Base-by-base conservation (phyloP, 2,888 invertebrate genomes). In the Amorpha juglandis region DNA sequence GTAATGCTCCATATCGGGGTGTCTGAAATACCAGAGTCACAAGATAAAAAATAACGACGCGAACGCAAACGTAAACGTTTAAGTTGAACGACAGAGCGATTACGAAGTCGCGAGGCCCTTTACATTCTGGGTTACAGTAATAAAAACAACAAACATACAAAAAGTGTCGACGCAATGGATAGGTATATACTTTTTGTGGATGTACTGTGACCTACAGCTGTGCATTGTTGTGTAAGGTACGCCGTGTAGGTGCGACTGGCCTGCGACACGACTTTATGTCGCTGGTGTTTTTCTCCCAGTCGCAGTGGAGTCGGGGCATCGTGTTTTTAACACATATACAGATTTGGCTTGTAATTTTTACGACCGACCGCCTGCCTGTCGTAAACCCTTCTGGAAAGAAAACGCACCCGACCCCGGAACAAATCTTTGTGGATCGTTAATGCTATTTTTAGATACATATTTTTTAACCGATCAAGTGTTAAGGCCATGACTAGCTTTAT, bases 111-210 rank as follows among this genome's bases (percentile, higher is more conserved):
- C 52, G 12, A 35, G 38, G 55, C 55, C 55, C 55, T 58, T 38
- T 16, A 38, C 16, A 27, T 52, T 52, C 21, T 52, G 14, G 52
- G 52, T 11, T 27, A 27, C 16, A 38, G 55, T 58, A 58, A 58
- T 58, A 58, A 58, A 58, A 38, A 58, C 55, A 38, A 58, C 55
- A 58, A 58, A 58, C 55, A 58, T 38, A 38, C 38, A 38, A 58
- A 58, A 58, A 58, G 21, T 52, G 19, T 38, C 33, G n/a, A n/a
- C n/a, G n/a, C n/a, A n/a, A n/a, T n/a, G n/a, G n/a, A 53, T 14
- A 14, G n/a, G 3, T 7, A 27, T 12, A 38, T 58, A 51, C 11
- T 52, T 52, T 50, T 8, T 50, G 48, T 50, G 9, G 6, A 50
- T 50, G 48, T 50, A 0, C 11, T 12, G 27, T 52, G 27, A 52